Evolutionary conservation across 2,113 vertebrate species (phyloP), one percentile per base, ranked within the genome.

Genomic region (Cyprinodon tularosa): DNA sequence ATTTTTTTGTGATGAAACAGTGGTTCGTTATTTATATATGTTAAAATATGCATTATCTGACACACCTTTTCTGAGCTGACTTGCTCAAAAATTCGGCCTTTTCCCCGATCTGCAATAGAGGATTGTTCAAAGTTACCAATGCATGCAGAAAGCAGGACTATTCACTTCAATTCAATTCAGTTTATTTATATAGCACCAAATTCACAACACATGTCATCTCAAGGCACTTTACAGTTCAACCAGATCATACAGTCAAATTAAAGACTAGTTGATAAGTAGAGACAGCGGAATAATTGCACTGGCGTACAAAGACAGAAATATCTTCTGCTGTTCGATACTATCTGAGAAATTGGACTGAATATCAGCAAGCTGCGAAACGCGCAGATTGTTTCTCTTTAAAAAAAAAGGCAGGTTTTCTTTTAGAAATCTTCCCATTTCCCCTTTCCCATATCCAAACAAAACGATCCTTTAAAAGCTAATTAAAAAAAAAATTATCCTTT

Each of bases 31-130:
- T 9, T 14, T 10, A 45, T 9, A 45, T 13, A 12, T 11, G 0
- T 17, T 38, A 9, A 37, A 1, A n/a, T 59, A 17, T 45, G 57
- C 44, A 0, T 36, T 65, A 11, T 20, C n/a, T 20, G 0, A 1
- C 85, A 94, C 94, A 98, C 98, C 95, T 98, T 93, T 98, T 99
- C 82, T 96, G 96, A 81, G 95, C 95, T 29, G 95, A 98, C 90
- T 96, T 98, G 90, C 93, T 98, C 90, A 99, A 88, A 87, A 99
- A 99, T 81, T 96, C 97, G 67, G 97, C 96, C 80, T 97, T 95
- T 48, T 96, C 96, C 53, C 98, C 97, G 72, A 99, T 99, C 97
- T 99, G 92, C 66, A 87, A 0, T 22, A 78, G 36, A 60, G 44
- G 7, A 13, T 45, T 42, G 14, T 8, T 39, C 0, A 48, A 10